phyloP scores from a whole-genome alignment of 2,888 invertebrate species.

The Neoaliturus tenellus region DNA sequence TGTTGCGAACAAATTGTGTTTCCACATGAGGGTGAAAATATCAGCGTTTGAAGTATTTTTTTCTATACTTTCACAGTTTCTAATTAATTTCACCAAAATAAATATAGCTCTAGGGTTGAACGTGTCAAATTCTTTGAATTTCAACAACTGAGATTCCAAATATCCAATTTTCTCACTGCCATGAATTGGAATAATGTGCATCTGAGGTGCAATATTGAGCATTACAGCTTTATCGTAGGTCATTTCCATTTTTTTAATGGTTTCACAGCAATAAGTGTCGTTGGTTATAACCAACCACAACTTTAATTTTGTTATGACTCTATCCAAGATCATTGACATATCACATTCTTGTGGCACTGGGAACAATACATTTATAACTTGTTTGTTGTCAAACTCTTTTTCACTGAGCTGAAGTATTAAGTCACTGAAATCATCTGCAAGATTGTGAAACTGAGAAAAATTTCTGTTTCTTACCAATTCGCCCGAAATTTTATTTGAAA shows the following conservation, averaged over 20 bases:
- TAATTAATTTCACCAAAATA: not conserved
- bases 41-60: not conserved
- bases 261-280: slow-evolving; percentile 38
- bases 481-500: not conserved
- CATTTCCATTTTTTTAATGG: not conserved
- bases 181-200: slow-evolving; percentile 10
- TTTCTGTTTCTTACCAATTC: not conserved
- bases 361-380: not conserved
- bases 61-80: not conserved
- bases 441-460: not conserved
- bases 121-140: not conserved
- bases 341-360: not conserved
- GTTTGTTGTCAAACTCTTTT: not conserved
- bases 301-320: not conserved
- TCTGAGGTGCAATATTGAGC: not conserved
- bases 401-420: not conserved
- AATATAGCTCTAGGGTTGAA: slow-evolving; percentile 16
- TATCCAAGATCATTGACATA: not conserved
- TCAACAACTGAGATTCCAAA: not conserved
- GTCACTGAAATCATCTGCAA: not conserved
- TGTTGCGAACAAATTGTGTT: not conserved
- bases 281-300: not conserved
- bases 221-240: not conserved
- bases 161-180: not conserved
- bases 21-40: slow-evolving; percentile 22